phyloP scores from a whole-genome alignment of 2,888 invertebrate species.

The Coelogynopora nodosa region DNA sequence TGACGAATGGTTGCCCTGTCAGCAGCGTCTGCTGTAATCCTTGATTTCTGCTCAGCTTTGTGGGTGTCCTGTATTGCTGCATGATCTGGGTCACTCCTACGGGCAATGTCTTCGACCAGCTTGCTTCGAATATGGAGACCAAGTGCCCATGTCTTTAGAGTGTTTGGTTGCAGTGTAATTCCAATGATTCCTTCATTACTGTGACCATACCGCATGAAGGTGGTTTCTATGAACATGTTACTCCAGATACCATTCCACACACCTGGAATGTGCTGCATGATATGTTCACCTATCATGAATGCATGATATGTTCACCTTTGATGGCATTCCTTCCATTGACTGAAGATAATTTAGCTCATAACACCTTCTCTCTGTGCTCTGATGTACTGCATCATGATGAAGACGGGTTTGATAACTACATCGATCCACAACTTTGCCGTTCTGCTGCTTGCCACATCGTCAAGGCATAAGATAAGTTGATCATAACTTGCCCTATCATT shows the following conservation, averaged over 20 bases:
- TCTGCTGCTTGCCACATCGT: slow-evolving; percentile 25
- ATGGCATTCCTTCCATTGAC: neutral
- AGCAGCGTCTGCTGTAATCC: slow-evolving; percentile 21
- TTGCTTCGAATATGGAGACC: slow-evolving; percentile 7
- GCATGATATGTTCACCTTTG: neutral
- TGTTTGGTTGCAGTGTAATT: neutral
- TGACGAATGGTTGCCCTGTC: slow-evolving; percentile 24
- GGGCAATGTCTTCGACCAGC: slow-evolving; percentile 29
- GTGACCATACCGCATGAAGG: slow-evolving; percentile 28
- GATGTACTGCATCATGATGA: slow-evolving; percentile 25
- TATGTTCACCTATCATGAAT: neutral
- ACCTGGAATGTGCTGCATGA: neutral
- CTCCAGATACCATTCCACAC: slow-evolving; percentile 18
- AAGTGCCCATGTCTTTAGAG: slow-evolving; percentile 28
- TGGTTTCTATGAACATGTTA: slow-evolving; percentile 11
- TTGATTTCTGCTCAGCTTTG: slow-evolving; percentile 22
- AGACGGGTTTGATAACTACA: slow-evolving; percentile 14
- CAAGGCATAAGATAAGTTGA: slow-evolving; percentile 6
- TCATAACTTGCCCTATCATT: slow-evolving; percentile 16
- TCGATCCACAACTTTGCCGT: slow-evolving; percentile 19
- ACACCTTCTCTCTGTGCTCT: slow-evolving; percentile 5
- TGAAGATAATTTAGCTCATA: neutral
- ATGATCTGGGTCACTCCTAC: slow-evolving; percentile 18
- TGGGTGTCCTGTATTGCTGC: slow-evolving; percentile 9
- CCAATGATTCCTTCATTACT: slow-evolving; percentile 23